Conservation (phyloP, 1,140 invertebrate genomes). For the Panagrolaimus sp. region DNA sequence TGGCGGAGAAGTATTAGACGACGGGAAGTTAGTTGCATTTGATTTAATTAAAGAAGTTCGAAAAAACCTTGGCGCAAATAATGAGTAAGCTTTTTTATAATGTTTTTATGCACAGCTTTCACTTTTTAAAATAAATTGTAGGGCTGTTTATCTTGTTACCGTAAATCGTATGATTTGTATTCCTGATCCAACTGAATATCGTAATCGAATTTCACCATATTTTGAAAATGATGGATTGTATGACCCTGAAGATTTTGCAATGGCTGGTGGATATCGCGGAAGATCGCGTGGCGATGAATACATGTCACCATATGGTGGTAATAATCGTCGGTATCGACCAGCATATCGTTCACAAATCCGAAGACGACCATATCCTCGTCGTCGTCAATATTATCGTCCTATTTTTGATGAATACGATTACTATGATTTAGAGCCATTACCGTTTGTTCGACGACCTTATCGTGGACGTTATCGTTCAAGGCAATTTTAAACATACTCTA, state of each 20-base stretch:
- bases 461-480: conserved; percentile 8
- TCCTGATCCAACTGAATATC: conserved; percentile 21
- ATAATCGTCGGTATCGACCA: not conserved
- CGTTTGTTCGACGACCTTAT: conserved; percentile 16
- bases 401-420: conserved; percentile 36
- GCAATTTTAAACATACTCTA: not conserved
- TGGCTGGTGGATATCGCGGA: not conserved
- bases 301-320: not conserved
- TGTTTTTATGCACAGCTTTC: not conserved
- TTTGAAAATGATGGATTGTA: conserved; percentile 1
- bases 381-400: conserved; percentile 21
- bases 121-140: conserved; percentile 9
- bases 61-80: conserved; percentile 36
- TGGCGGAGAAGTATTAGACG: conserved; percentile 31
- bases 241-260: not conserved
- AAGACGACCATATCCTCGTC: not conserved
- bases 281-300: not conserved
- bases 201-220: conserved; percentile 16
- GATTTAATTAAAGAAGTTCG: conserved; percentile 40
- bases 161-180: conserved; percentile 31
- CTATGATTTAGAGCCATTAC: conserved; percentile 27
- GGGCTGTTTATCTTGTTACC: conserved; percentile 24
- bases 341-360: conserved; percentile 1
- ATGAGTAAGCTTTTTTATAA: conserved; percentile 25
- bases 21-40: conserved; percentile 30